These are phyloP conservation scores for Centropus unirufus DNA, from an alignment of 2,113 vertebrate genomes.

Conservation along the genomic window DNA sequence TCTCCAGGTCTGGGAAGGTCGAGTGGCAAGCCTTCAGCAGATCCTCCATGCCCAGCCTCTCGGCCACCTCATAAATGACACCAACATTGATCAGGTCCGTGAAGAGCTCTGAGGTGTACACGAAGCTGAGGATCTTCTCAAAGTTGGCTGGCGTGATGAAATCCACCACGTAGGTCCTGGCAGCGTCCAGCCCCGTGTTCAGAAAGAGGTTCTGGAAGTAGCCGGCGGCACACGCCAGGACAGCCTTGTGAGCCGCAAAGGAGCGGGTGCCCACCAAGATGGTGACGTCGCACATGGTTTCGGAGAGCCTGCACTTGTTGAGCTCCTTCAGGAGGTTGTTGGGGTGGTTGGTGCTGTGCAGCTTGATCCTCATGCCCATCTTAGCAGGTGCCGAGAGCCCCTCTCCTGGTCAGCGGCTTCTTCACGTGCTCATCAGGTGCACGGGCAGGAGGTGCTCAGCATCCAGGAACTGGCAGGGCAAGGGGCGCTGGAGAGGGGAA, in stretches of 20 bases:
- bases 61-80: constrained; percentile 92
- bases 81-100: constrained; percentile 94
- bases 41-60: constrained; percentile 88
- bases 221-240: constrained; percentile 88
- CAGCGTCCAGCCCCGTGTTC: constrained; percentile 72
- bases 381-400: constrained; percentile 69
- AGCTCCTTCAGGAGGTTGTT: constrained; percentile 91
- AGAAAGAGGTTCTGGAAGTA: constrained; percentile 93
- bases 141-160: constrained; percentile 93
- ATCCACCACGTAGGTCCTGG: constrained; percentile 87
- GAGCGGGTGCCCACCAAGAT: constrained; percentile 91
- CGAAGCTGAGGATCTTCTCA: constrained; percentile 93
- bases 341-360: constrained; percentile 91
- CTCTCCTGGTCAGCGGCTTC: neutral
- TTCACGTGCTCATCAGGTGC: constrained; percentile 1
- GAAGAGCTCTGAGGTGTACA: constrained; percentile 94
- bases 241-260: constrained; percentile 90
- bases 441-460: neutral
- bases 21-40: constrained; percentile 90
- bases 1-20: constrained; percentile 93
- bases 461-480: constrained; percentile 32
- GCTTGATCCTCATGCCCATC: constrained; percentile 95
- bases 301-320: constrained; percentile 89
- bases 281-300: constrained; percentile 92
- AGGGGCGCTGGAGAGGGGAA: constrained; percentile 23